Evolutionary conservation across 2,113 vertebrate species (phyloP), one percentile per base, ranked within the genome.

Genomic region (Nyctereutes procyonoides): DNA sequence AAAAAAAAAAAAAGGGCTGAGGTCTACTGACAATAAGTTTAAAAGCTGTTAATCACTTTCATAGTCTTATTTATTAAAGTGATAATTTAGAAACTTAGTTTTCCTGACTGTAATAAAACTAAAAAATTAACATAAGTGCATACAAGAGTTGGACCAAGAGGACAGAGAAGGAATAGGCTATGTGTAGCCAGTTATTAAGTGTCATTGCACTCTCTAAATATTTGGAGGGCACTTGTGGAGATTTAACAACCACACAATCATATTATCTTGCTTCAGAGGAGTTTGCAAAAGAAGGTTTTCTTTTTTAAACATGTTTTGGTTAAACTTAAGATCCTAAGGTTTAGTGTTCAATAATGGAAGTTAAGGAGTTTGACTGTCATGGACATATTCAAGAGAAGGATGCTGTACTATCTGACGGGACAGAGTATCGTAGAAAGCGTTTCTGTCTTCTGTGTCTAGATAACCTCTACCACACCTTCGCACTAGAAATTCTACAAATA

Each of bases 21-120:
- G 26, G 15, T 80, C 32, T 86, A 38, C 32, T 97, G 56, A 74
- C 53, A 86, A 60, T 30, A 80, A 79, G 90, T 74, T 76, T 76
- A 88, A 89, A 96, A 90, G 43, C 51, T 90, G 24, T 87, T 94
- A 76, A 89, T 95, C 80, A 87, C 12, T 58, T 93, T 94, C 63
- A 69, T 62, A 60, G 16, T 94, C 28, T 94, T 51, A 88, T 76
- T 96, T 88, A 92, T 93, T 84, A 91, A 90, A 90, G n/a, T 81
- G 60, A 65, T 88, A 35, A 67, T 22, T 62, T 20, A 17, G 74
- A 51, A 76, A 26, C 48, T 80, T 95, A 56, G 74, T 16, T 88
- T 43, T 69, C 24, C 9, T 28, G 19, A 58, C 60, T 85, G 48
- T 86, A 88, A 92, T 90, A 81, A 53, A 95, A 77, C 28, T 67